Percentiles rank a stretch among this genome's conserved stretches.
Evolutionary conservation across 2,797 vertebrate genomes (phyloP).

Genomic region (Gallinago solitaria): DNA sequence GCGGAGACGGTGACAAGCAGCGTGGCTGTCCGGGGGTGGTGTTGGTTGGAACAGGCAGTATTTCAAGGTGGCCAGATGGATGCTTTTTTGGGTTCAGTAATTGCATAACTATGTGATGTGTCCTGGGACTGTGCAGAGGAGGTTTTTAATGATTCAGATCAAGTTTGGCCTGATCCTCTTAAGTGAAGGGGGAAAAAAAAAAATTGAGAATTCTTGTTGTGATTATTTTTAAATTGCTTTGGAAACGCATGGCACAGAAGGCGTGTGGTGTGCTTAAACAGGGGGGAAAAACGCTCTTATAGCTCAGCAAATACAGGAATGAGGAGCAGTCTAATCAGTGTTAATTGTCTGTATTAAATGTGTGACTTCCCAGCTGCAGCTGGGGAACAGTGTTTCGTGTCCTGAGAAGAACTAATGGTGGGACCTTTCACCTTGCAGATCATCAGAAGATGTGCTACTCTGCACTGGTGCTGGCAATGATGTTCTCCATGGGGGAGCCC

Average conservation of each 20-base stretch:
- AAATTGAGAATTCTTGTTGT: not conserved
- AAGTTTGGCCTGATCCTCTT: conserved; percentile 8
- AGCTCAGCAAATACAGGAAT: not conserved
- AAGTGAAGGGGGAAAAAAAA: not conserved
- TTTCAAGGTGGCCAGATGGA: conserved; percentile 60
- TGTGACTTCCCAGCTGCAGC: not conserved
- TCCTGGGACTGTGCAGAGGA: conserved; percentile 48
- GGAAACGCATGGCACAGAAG: not conserved
- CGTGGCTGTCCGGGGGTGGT: conserved; percentile 4
- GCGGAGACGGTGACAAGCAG: not conserved
- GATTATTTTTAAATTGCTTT: conserved; percentile 46
- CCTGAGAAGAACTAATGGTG: not conserved
- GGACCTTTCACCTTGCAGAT: conserved; percentile 76
- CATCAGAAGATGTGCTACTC: conserved; percentile 99
- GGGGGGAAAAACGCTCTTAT: not conserved
- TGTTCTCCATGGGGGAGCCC: conserved; percentile 97
- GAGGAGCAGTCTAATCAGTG: not conserved
- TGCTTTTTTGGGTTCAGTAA: conserved; percentile 61
- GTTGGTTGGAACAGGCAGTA: conserved; percentile 31
- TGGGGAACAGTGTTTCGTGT: not conserved
- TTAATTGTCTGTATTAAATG: not conserved
- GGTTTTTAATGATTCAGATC: conserved; percentile 44
- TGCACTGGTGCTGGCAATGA: conserved; percentile 93
- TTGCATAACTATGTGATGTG: conserved; percentile 36
- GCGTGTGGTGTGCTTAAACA: not conserved